Conservation (phyloP, 2,888 invertebrate genomes). For the Malacosoma neustria region DNA sequence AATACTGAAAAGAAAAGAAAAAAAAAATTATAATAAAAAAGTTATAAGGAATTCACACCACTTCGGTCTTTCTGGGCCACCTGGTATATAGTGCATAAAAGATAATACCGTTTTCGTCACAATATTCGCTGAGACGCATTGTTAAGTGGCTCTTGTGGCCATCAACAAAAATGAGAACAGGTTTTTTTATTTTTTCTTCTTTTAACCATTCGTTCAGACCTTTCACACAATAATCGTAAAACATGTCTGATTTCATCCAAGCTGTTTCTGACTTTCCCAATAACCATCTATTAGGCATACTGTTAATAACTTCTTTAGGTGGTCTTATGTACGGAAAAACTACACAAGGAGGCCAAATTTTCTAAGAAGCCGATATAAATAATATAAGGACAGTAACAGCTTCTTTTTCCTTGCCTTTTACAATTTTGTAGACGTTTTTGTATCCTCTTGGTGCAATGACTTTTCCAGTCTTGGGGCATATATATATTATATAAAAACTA, state of each 20-base stretch:
- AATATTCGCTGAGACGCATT: conserved; percentile 10
- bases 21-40: too few relatives aligned
- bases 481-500: conserved; percentile 16
- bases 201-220: conserved; percentile 17
- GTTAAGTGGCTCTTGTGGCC: conserved; percentile 21
- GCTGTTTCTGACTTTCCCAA: conserved; percentile 11
- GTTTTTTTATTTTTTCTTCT: conserved; percentile 12
- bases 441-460: conserved; percentile 21
- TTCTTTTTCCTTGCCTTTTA: conserved; percentile 20
- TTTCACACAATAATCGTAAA: conserved; percentile 21
- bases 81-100: too few relatives aligned
- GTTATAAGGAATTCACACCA: too few relatives aligned
- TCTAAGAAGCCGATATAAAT: conserved; percentile 15
- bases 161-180: conserved; percentile 17
- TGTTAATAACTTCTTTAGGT: too few relatives aligned
- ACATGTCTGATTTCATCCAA: conserved; percentile 11
- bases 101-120: conserved; percentile 14
- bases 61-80: too few relatives aligned
- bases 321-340: conserved; percentile 19
- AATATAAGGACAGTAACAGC: conserved; percentile 18
- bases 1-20: too few relatives aligned
- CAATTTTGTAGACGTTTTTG: conserved; percentile 17
- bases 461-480: conserved; percentile 19
- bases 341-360: conserved; percentile 17
- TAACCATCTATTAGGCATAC: conserved; percentile 14